Conservation (phyloP, 2,797 vertebrate genomes). For the Gobionotothen gibberifrons region DNA sequence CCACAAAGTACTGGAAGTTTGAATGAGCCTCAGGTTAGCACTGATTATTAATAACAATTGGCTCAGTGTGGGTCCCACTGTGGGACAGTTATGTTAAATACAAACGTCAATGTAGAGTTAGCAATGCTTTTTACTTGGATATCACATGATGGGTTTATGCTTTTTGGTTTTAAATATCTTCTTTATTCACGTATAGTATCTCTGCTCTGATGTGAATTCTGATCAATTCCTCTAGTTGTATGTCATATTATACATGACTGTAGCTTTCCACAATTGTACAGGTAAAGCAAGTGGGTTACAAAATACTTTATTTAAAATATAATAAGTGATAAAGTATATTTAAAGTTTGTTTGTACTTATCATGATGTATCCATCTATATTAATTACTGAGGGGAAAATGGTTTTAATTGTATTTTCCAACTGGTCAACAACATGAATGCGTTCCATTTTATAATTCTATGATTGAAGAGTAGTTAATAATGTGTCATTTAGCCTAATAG, state of each 20-base stretch:
- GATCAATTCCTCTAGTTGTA: not conserved
- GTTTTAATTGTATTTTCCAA: not conserved
- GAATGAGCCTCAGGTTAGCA: not conserved
- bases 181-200: not conserved
- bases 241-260: not conserved
- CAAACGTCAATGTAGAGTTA: not conserved
- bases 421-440: not conserved
- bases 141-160: not conserved
- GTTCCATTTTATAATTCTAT: not conserved
- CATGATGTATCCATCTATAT: not conserved
- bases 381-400: no score
- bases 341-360: not conserved
- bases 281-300: no score
- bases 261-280: not conserved
- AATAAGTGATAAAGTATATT: not conserved
- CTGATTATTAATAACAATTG: not conserved
- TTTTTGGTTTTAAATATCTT: not conserved
- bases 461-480: constrained; percentile 46
- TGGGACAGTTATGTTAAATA: not conserved
- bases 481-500: constrained; percentile 39
- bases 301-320: no score
- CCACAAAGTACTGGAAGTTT: not conserved
- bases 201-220: not conserved
- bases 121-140: not conserved
- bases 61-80: not conserved